A percentile compares a stretch with the other conserved stretches of the same genome.
phyloP scores from a whole-genome alignment of 2,113 vertebrate species.

The Hassar affinis region DNA sequence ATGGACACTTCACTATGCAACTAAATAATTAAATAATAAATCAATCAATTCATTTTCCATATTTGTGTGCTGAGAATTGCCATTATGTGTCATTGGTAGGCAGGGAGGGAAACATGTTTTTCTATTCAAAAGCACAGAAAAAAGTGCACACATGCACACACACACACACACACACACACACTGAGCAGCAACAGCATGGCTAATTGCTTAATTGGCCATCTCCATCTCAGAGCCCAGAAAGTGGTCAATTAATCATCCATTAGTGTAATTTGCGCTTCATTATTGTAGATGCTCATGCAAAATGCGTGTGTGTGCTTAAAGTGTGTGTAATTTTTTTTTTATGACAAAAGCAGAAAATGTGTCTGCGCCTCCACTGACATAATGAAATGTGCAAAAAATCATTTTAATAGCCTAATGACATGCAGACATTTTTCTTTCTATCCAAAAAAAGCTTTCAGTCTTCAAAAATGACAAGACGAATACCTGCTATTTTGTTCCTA shows the following conservation, averaged over 20 bases:
- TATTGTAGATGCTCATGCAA: background rate
- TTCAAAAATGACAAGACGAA: background rate
- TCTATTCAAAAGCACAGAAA: background rate
- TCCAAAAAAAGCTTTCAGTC: background rate
- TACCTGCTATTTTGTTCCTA: background rate
- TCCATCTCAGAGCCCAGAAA: constrained; percentile 31
- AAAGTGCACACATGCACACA: constrained; percentile 24
- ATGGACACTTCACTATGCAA: background rate
- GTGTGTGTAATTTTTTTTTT: background rate
- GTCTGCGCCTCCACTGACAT: background rate
- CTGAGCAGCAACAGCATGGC: background rate
- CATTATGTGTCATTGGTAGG: background rate
- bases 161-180: background rate
- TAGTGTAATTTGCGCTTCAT: constrained; percentile 41
- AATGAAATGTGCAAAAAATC: background rate
- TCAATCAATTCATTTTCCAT: background rate
- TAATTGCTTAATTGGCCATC: constrained; percentile 47
- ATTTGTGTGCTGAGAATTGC: background rate
- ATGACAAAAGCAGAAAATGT: background rate
- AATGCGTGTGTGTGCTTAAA: background rate
- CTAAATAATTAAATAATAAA: background rate
- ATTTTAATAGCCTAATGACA: background rate
- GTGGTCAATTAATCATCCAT: constrained; percentile 49
- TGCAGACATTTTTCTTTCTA: background rate
- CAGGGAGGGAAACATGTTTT: background rate